Base-by-base conservation (phyloP, 2,888 invertebrate species). In the Stenchaetothrips biformis region DNA sequence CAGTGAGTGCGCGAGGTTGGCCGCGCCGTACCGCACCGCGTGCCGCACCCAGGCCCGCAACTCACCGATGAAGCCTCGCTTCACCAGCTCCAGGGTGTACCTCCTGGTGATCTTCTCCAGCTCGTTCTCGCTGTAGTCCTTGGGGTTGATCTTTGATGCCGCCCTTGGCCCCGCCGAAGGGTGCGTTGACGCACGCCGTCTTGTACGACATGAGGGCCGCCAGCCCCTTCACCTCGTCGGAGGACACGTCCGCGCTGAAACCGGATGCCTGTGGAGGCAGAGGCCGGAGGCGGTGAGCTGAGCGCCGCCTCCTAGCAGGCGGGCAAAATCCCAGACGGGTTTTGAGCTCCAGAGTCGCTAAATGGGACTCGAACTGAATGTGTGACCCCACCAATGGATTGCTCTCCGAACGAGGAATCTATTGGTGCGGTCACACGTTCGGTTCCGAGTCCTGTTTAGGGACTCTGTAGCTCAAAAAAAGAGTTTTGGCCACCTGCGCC, bases 131-230 rank as follows among this genome's bases (percentile, higher is more conserved):
- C 92, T 90, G 85, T 92, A 94, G 80, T 90, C 89, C 84, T 89
- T 90, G 1, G 94, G 94, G 84, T 95, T 89, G 83, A 95, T 93
- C 83, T 90, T 90, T 89, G 16, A 95, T 90, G 78, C 94, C 95
- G 85, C 91, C 92, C 85, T 92, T 92, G 78, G 92, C 89, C 49
- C 94, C 94, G 80, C 95, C 95, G 85, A 94, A 95, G 8, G 95
- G 95, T 79, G 95, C 92, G 86, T 91, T 93, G 25, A 92, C 92
- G 84, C 92, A 92, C 37, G 95, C 93, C 86, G 94, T 94, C 87
- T 95, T 95, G 88, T 91, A 94, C 13, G 95, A 94, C 94, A 95
- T 95, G 84, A 95, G 87, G 48, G 94, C 92, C 1, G 94, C 92
- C 82, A 95, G 87, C n/a, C 94, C 95, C 86, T 92, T 93, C 78